phyloP scores from a whole-genome alignment of 2,888 invertebrate genomes.

The Tachystola acroxantha region DNA sequence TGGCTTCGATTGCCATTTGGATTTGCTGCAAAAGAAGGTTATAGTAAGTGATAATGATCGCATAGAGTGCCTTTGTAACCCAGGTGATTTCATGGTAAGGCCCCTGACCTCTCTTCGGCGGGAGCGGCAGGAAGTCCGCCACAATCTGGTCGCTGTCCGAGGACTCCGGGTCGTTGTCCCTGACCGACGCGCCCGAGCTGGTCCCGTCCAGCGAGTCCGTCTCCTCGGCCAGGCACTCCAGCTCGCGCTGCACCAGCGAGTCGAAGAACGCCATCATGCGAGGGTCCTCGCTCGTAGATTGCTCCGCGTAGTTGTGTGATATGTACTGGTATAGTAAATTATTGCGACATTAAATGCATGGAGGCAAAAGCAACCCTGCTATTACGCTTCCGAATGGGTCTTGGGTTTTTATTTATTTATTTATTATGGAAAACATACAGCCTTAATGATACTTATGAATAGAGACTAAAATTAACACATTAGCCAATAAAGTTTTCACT shows the following conservation, averaged over 20 bases:
- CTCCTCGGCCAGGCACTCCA: slow-evolving; percentile 86
- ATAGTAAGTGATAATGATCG: too few species aligned
- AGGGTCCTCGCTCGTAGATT: slow-evolving; percentile 93
- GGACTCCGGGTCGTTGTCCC: slow-evolving; percentile 47
- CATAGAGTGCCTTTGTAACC: too few species aligned
- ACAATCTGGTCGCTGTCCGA: slow-evolving; percentile 55
- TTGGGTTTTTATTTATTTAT: background rate
- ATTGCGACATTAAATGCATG: too few species aligned
- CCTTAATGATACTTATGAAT: too few species aligned
- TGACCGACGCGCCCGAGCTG: slow-evolving; percentile 38
- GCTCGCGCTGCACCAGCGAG: slow-evolving; percentile 92
- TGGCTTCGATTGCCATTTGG: slow-evolving; percentile 59
- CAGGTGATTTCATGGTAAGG: too few species aligned
- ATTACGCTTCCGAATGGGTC: background rate
- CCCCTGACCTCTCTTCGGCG: slow-evolving; percentile 62
- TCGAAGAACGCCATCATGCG: slow-evolving; percentile 99
- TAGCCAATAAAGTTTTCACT: too few species aligned
- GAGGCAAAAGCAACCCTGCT: background rate
- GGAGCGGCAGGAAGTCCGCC: slow-evolving; percentile 51
- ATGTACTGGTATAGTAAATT: slow-evolving; percentile 82
- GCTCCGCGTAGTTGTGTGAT: slow-evolving; percentile 92
- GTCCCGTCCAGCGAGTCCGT: slow-evolving; percentile 59
- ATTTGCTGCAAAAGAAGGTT: slow-evolving; percentile 32
- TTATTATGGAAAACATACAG: too few species aligned
- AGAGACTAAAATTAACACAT: too few species aligned